Base-by-base conservation (phyloP, 2,888 invertebrate species). In the Watsonalla binaria region DNA sequence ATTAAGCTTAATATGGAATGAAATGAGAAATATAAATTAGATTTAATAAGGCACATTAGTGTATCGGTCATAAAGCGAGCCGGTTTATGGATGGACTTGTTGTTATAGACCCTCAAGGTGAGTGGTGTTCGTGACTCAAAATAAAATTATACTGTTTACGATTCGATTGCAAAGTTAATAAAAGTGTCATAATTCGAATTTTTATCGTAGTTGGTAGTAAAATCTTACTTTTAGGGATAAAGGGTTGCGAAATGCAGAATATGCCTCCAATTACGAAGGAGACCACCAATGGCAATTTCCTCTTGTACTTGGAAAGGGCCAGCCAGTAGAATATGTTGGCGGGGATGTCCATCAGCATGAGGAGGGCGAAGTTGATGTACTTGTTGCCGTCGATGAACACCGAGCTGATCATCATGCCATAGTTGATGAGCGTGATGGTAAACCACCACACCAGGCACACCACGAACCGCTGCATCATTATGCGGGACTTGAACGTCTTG, bases 331-430 rank as follows among this genome's bases (percentile, higher is more conserved):
- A 78, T 13, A 90, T 66, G 55, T 90, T 90, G 9, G 90, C 82
- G 0, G 90, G 90, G 4, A 90, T 79, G 49, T 90, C 90, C 87
- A 89, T 88, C 62, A 86, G 45, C 81, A 89, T 86, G 45, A 90
- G 70, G 53, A 90, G 62, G 5, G 90, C 82, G 54, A 90, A 90
- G 70, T 90, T 90, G 15, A 86, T 65, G 68, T 86, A 90, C 62
- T 89, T 90, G 67, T 90, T 86, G 6, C 90, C 90, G 9, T 79
- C 87, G 54, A 90, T 83, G 59, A 86, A 78, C 52, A 90, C 90
- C 0, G 89, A 79, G 66, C 89, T 83, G 70, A 90, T 85, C 89
- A 90, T 89, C 90, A 90, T 90, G 5, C 90, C 90, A 62, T 89
- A 90, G 76, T 90, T 90, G 57, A 90, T 89, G 39, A 90, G 68